Base-by-base conservation (phyloP, 1,140 invertebrate species). In the Uloborus diversus region DNA sequence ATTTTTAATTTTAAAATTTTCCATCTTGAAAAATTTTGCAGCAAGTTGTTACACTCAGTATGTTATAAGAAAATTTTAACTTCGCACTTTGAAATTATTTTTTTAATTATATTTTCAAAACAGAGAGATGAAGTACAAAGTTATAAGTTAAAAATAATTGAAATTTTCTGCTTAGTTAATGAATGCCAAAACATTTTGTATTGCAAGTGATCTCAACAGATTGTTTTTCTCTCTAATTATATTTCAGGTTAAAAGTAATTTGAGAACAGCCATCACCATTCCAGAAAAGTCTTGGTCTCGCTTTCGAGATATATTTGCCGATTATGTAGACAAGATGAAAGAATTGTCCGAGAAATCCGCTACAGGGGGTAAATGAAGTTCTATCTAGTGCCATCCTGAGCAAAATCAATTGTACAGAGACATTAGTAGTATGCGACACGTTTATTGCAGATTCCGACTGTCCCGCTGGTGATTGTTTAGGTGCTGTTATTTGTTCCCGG, bases 211-310 rank as follows among this genome's bases (percentile, higher is more conserved):
- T n/a, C n/a, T n/a, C n/a, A n/a, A n/a, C n/a, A n/a, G n/a, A n/a
- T n/a, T n/a, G n/a, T n/a, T n/a, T n/a, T n/a, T n/a, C n/a, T n/a
- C n/a, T n/a, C n/a, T n/a, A n/a, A n/a, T n/a, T n/a, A n/a, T n/a
- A n/a, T n/a, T 86, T 7, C 86, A 97, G 95, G 96, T 98, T 81
- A 96, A 98, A 88, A 96, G 94, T 85, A 97, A 97, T 89, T 98
- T 97, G 89, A 94, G 96, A 88, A 97, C 96, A 85, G 95, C 96
- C 82, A 97, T 99, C 86, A 99, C 96, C 83, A 95, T 99, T 86
- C 96, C 96, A 82, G 96, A 99, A 88, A 96, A 97, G 88, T 97
- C 96, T 82, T 99, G 96, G 96, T 91, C 92, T 78, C 92, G 94
- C 83, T 98, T 98, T 91, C 93, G 96, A 83, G 96, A 99, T 89